Conservation (phyloP, 2,888 invertebrate genomes). For the Nasonia oneida region DNA sequence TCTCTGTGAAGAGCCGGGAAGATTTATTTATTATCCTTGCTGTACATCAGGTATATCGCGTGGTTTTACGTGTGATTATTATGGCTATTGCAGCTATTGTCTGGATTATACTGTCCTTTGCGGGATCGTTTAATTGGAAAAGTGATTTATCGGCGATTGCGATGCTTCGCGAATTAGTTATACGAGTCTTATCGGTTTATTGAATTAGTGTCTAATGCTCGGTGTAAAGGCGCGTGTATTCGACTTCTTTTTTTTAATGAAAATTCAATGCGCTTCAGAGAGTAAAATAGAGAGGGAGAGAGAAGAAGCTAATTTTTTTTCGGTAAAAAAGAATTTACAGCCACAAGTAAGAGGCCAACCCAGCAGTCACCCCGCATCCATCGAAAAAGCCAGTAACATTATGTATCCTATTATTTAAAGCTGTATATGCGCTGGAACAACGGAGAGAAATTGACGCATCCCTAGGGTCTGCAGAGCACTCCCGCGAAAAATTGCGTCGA, state of each 20-base stretch:
- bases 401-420: conserved; percentile 1
- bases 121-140: background rate
- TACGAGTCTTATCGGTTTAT: background rate
- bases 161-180: background rate
- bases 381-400: background rate
- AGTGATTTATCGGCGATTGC: background rate
- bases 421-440: background rate
- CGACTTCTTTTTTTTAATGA: background rate
- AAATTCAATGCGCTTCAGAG: background rate
- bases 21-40: background rate
- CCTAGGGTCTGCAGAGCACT: background rate
- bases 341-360: too few relatives aligned
- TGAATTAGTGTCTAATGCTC: background rate
- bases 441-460: conserved; percentile 28
- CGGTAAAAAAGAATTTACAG: too few relatives aligned
- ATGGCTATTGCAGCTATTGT: background rate
- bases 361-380: background rate
- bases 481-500: conserved; percentile 21
- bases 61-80: background rate
- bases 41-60: background rate
- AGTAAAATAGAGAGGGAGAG: background rate
- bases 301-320: background rate
- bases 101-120: background rate
- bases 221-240: too few relatives aligned
- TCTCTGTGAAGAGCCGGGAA: too few relatives aligned